Base-by-base conservation (phyloP, 2,888 invertebrate species). In the Noctua fimbriata region DNA sequence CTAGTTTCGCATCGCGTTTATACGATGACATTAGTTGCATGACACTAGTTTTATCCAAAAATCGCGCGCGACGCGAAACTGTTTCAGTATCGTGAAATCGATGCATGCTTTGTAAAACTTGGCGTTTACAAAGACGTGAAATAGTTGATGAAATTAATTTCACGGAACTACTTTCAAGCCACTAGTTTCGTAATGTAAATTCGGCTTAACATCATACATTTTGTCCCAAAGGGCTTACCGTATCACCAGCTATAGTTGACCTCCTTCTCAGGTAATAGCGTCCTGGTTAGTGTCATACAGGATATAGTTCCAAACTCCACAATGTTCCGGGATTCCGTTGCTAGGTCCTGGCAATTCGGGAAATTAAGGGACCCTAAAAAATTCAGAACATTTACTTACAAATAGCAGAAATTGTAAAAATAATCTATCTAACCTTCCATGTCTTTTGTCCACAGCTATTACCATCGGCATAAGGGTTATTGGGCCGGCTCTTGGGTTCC, bases 381-480 rank as follows among this genome's bases (percentile, higher is more conserved):
- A 49, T 16, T 32, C n/a, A 49, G 36, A 67, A 0, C 24, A 24
- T 73, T 69, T 32, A 18, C n/a, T n/a, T n/a, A 28, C 60, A 32
- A 32, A 16, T n/a, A 9, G 12, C 47, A 58, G 1, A 32, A 41
- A n/a, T 78, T 60, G 1, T 28, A 24, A 41, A 72, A 2, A 28
- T 69, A n/a, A 58, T 76, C 47, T 66, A 36, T 76, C 47, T 70
- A 44, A 82, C 0, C 14, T 73, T 58, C 24, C 41, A 9, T 87
- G 88, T 86, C 74, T 55, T 85, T 94, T 93, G 89, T 93, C 88
- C 84, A 87, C 97, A 98, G 99, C 99, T 32, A 99, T 99, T 87
- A 99, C 99, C 47, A 99, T 99, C 91, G 99, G 99, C 75, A 98
- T 99, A 75, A 97, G 99, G 84, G 99, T 99, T 83, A 97, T 99